Evolutionary conservation across 2,113 vertebrate species (phyloP), one percentile per base, ranked within the genome.

Genomic region (Silurus asotus): DNA sequence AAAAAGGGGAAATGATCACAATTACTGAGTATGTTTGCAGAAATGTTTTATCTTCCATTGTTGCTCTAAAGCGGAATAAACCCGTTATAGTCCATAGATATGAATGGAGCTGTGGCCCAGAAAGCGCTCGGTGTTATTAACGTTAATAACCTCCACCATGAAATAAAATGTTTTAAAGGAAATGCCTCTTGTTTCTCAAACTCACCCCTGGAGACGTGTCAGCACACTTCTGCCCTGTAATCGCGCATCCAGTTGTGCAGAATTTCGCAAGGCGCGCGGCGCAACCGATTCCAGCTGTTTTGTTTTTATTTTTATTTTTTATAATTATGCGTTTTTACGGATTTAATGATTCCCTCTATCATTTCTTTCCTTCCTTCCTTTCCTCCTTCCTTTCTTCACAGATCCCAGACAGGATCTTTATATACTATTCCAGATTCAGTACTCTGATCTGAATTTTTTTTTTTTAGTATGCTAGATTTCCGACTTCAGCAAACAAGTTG

Each of bases 171-270:
- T 55, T 55, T 13, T 76, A 59, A 2, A 7, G 14, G 19, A 15
- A 19, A 37, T 1, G 1, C 55, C 15, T 20, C 3, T 37, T 28
- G n/a, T 59, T 80, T 80, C 77, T 80, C 14, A 19, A 67, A 72
- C 82, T 83, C 82, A 83, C 82, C 82, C 67, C 25, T 2, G 53
- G 48, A 37, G n/a, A 58, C 51, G 64, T 45, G 51, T 45, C n/a
- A 45, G 81, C 4, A 17, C 49, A 56, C 49, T 83, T 72, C 25
- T 72, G 25, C 13, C 19, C 62, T n/a, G 28, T 45, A 49, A 48
- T 19, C 59, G 10, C 58, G 1, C 28, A 64, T 14, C 0, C 62
- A 82, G 61, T 14, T n/a, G 51, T 25, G 48, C 48, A 53, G 20
- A 11, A 53, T 2, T n/a, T 75, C 72, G 0, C 6, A 11, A 55